Conservation (phyloP, 2,797 vertebrate genomes). For the Oreochromis grahami region DNA sequence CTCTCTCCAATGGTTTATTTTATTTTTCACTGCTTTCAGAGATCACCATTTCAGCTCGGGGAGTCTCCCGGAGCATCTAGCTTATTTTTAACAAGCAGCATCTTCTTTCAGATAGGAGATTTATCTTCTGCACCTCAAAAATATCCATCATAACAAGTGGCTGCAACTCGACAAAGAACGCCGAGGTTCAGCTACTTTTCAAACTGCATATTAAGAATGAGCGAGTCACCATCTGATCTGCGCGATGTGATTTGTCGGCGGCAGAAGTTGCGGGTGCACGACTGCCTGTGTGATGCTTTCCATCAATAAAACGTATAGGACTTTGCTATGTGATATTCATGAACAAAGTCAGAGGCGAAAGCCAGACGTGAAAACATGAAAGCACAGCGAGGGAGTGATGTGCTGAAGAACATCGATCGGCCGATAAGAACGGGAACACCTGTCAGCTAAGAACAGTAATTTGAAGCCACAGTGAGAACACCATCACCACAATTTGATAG, state of each 20-base stretch:
- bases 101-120: slow-evolving; percentile 42
- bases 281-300: not conserved
- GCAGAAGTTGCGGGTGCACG: not conserved
- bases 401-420: not conserved
- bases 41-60: not conserved
- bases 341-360: not conserved
- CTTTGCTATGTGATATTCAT: not conserved
- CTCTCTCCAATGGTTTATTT: slow-evolving; percentile 10
- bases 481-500: not conserved
- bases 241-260: not conserved
- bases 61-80: not conserved
- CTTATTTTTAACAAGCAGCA: slow-evolving; percentile 58
- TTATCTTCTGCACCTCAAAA: slow-evolving; percentile 22
- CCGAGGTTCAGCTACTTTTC: not conserved
- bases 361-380: not conserved
- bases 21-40: slow-evolving; percentile 26
- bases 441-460: not conserved
- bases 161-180: slow-evolving; percentile 1
- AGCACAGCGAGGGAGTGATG: not conserved
- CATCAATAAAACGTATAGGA: not conserved
- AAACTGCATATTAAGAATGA: not conserved
- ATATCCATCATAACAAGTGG: slow-evolving; percentile 39
- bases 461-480: not conserved
- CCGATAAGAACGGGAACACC: not conserved
- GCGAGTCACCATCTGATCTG: not conserved